Evolutionary conservation across 1,140 invertebrate species (phyloP).

Genomic region (Carposina sasakii): DNA sequence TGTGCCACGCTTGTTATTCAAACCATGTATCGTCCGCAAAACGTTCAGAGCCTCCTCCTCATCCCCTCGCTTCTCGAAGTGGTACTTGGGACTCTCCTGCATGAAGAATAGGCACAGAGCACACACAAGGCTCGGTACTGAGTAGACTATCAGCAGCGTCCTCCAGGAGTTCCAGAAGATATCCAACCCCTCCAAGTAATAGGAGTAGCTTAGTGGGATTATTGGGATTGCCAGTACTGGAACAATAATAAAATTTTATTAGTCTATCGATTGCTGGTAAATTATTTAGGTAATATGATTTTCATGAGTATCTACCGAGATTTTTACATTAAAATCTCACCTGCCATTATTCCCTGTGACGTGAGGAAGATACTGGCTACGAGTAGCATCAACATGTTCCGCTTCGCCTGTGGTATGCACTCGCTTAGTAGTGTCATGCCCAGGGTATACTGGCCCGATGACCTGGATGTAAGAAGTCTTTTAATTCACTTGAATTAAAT

Average conservation of each 20-base stretch:
- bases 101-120: conserved; percentile 32
- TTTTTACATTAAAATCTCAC: conserved; percentile 16
- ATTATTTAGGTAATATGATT: neutral
- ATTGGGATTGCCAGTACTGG: conserved; percentile 49
- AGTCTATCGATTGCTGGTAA: neutral
- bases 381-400: conserved; percentile 37
- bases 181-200: conserved; percentile 33
- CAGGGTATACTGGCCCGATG: conserved; percentile 36
- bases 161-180: conserved; percentile 58
- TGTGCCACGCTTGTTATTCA: no score
- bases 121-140: conserved; percentile 30
- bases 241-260: conserved; percentile 13
- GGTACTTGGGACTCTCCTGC: conserved; percentile 51
- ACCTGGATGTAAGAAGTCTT: no score
- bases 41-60: conserved; percentile 33
- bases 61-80: conserved; percentile 31
- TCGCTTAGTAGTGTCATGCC: conserved; percentile 46
- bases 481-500: no score
- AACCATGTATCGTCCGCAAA: conserved; percentile 35
- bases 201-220: conserved; percentile 41
- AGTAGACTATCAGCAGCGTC: conserved; percentile 40
- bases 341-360: conserved; percentile 39
- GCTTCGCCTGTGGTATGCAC: conserved; percentile 38
- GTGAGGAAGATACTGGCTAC: conserved; percentile 37
- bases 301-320: neutral